A percentile compares a stretch with the other conserved stretches of the same genome.
These are phyloP conservation scores for Camptogramma bilineatum DNA, from an alignment of 2,888 invertebrate species.

Conservation along the genomic window DNA sequence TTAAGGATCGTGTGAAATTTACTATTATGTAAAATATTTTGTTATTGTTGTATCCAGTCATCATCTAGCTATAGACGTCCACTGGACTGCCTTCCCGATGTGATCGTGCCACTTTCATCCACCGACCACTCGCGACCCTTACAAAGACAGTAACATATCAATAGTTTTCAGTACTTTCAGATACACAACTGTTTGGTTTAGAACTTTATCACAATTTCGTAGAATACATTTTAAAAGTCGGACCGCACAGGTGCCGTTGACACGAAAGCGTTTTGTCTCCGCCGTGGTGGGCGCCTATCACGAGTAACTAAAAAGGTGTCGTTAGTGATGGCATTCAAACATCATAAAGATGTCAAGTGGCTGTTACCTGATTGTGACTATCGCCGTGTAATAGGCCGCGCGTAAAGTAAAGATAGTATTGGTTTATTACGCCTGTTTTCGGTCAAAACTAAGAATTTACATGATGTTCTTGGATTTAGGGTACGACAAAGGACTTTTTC, in stretches of 20 bases:
- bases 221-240: conserved; percentile 29
- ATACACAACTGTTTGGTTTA: conserved; percentile 1
- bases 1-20: no score
- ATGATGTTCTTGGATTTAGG: conserved; percentile 14
- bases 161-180: conserved; percentile 2
- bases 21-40: no score
- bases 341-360: conserved; percentile 84
- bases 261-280: conserved; percentile 71
- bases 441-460: conserved; percentile 23
- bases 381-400: conserved; percentile 61
- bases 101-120: background rate
- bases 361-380: conserved; percentile 82
- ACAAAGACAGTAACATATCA: no score
- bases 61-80: no score
- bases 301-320: conserved; percentile 85
- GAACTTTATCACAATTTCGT: conserved; percentile 16
- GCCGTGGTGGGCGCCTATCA: conserved; percentile 72
- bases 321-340: conserved; percentile 84
- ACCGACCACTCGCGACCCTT: background rate
- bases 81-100: no score
- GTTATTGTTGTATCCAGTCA: no score
- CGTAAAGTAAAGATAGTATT: conserved; percentile 63
- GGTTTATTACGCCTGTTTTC: conserved; percentile 36
- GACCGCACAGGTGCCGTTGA: conserved; percentile 59
- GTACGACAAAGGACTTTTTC: background rate